Conservation (phyloP, 2,797 vertebrate genomes). For the Phataginus tricuspis region DNA sequence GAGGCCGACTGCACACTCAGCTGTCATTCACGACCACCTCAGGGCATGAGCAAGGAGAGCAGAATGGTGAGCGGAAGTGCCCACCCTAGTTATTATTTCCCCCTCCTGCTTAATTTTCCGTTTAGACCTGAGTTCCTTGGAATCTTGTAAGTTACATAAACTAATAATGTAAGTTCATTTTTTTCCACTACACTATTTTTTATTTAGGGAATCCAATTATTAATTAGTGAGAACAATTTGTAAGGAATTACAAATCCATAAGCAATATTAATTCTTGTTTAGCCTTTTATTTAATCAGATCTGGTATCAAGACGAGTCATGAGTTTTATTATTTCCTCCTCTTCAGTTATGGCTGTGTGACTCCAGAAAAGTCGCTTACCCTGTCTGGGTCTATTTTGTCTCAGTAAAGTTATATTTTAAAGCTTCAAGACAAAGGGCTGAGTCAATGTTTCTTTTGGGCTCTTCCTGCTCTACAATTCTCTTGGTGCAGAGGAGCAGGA, state of each 20-base stretch:
- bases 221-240: background rate
- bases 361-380: background rate
- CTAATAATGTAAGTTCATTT: background rate
- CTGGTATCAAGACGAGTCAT: background rate
- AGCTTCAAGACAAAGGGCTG: background rate
- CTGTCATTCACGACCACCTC: background rate
- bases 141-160: background rate
- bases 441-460: background rate
- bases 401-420: constrained; percentile 49
- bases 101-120: background rate
- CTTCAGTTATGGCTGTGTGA: background rate
- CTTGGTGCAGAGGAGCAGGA: background rate
- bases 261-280: background rate
- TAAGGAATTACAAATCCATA: background rate
- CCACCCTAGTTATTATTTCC: background rate
- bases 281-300: background rate
- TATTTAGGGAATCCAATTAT: background rate
- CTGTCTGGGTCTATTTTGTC: background rate
- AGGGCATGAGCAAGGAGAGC: background rate
- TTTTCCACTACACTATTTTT: background rate
- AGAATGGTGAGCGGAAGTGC: background rate
- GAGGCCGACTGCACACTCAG: background rate
- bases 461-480: background rate
- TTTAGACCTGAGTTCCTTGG: background rate
- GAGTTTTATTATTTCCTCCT: background rate